Percentiles rank a stretch among this genome's conserved stretches.
Evolutionary conservation across 2,113 vertebrate genomes (phyloP).

Genomic region (Anoura caudifer): DNA sequence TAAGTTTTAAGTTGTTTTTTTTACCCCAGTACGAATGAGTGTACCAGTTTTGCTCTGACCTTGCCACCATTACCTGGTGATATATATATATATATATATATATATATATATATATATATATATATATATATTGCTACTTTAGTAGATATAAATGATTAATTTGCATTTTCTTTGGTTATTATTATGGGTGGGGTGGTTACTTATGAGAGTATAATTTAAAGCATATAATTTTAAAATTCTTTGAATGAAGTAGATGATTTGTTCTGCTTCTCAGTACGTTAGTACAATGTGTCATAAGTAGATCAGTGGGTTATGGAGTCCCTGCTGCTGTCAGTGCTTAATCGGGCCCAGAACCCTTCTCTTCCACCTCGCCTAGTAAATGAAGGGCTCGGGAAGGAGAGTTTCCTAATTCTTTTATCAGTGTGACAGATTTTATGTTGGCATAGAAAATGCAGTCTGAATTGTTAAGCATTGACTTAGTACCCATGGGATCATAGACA

Average conservation of each 20-base stretch:
- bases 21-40: background rate
- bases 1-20: background rate
- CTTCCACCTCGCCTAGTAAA: background rate
- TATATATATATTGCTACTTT: too few species aligned
- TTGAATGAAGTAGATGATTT: slow-evolving; percentile 15
- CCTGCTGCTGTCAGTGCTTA: background rate
- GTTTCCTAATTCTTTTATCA: background rate
- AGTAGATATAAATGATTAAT: background rate
- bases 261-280: background rate
- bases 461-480: slow-evolving; percentile 25
- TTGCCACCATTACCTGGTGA: slow-evolving; percentile 8
- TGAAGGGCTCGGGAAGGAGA: background rate
- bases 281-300: background rate
- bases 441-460: slow-evolving; percentile 17
- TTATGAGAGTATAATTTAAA: slow-evolving; percentile 36
- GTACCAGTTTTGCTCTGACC: background rate
- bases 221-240: background rate
- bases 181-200: slow-evolving; percentile 8
- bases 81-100: too few species aligned
- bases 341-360: background rate
- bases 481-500: background rate
- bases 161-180: slow-evolving; percentile 25
- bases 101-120: too few species aligned
- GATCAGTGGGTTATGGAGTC: background rate
- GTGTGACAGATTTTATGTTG: background rate